phyloP scores from a whole-genome alignment of 2,888 invertebrate species.

The Tigriopus californicus region DNA sequence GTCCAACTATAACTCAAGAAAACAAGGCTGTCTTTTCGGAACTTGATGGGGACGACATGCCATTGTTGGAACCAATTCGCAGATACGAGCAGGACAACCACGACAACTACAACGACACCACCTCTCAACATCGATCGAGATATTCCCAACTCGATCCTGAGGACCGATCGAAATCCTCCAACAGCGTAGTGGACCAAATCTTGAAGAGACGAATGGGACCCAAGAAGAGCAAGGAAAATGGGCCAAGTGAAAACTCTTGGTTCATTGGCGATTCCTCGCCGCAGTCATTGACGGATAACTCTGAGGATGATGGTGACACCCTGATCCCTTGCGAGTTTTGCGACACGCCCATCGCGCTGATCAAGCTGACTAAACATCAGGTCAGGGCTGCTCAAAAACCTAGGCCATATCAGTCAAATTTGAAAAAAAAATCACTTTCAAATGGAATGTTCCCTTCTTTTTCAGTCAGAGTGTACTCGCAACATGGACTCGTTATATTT shows the following conservation, averaged over 20 bases:
- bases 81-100: too few relatives aligned
- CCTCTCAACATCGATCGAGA: not conserved
- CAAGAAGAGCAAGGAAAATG: not conserved
- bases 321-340: slow-evolving; percentile 39
- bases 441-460: too few relatives aligned
- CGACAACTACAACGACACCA: too few relatives aligned
- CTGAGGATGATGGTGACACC: slow-evolving; percentile 19
- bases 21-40: too few relatives aligned
- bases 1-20: too few relatives aligned
- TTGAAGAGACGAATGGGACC: not conserved
- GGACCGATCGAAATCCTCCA: not conserved
- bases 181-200: not conserved
- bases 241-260: not conserved
- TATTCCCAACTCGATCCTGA: not conserved
- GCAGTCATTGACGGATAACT: not conserved
- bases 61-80: not conserved
- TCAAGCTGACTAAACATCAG: slow-evolving; percentile 35
- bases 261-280: not conserved
- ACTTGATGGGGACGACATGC: not conserved
- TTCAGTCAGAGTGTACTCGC: not conserved
- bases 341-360: slow-evolving; percentile 33
- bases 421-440: too few relatives aligned
- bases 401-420: not conserved
- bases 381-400: slow-evolving; percentile 22
- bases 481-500: slow-evolving; percentile 25